phyloP scores from a whole-genome alignment of 2,888 invertebrate genomes.

The Lithodes maja region DNA sequence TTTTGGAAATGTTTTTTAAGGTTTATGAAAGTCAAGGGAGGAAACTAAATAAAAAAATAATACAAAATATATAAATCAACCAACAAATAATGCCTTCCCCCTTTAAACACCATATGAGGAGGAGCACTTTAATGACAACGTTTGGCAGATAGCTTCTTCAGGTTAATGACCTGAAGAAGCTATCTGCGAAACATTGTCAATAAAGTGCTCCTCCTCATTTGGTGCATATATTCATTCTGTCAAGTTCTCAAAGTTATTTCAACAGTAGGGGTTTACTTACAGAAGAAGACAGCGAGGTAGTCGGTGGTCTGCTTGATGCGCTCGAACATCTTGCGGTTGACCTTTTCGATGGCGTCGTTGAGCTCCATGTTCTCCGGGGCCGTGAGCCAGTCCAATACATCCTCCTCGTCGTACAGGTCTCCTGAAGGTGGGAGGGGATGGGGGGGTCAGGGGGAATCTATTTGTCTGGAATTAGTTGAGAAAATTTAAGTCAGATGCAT shows the following conservation, averaged over 20 bases:
- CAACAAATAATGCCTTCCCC: neutral
- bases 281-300: conserved; percentile 94
- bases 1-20: neutral
- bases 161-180: too few relatives aligned
- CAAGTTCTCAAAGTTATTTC: neutral
- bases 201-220: too few relatives aligned
- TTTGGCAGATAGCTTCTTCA: too few relatives aligned
- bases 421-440: conserved; percentile 74
- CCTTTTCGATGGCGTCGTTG: conserved; percentile 89
- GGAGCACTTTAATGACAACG: too few relatives aligned
- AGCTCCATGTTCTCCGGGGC: conserved; percentile 96
- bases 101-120: too few relatives aligned
- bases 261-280: conserved; percentile 79
- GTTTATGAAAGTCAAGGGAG: neutral
- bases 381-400: conserved; percentile 92
- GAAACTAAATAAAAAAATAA: neutral
- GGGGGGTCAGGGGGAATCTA: too few relatives aligned
- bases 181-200: too few relatives aligned
- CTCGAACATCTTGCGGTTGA: conserved; percentile 94
- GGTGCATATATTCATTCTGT: too few relatives aligned
- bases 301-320: conserved; percentile 91
- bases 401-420: conserved; percentile 92
- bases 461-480: too few relatives aligned
- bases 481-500: too few relatives aligned
- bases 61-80: neutral